Percentiles rank a stretch among this genome's conserved stretches.
Conservation (phyloP, 2,888 invertebrate genomes). For the Drosophila buzzatii region DNA sequence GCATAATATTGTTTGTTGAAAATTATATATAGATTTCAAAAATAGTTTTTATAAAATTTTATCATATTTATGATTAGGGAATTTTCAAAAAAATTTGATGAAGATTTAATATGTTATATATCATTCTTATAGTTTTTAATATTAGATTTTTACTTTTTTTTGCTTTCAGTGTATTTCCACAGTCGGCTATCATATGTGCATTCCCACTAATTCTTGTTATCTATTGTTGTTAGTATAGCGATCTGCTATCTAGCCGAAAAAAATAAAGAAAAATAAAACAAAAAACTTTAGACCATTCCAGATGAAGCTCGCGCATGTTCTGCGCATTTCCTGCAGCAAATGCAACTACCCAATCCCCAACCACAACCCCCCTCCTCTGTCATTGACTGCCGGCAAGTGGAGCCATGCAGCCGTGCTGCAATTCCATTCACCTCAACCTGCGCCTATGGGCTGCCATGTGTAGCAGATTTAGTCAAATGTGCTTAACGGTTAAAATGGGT, state of each 20-base stretch:
- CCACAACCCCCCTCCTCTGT: constrained; percentile 6
- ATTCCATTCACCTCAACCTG: constrained; percentile 56
- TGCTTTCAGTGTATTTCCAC: constrained; percentile 19
- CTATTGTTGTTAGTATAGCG: constrained; percentile 73
- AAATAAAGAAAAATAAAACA: constrained; percentile 27
- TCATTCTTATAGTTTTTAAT: no score
- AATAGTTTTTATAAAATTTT: no score
- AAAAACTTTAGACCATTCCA: constrained; percentile 59
- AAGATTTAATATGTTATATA: no score
- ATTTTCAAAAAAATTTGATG: no score
- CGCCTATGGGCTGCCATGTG: constrained; percentile 64
- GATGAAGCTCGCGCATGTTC: constrained; percentile 66
- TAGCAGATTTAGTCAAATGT: constrained; percentile 81
- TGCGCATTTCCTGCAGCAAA: constrained; percentile 74
- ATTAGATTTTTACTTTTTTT: neutral
- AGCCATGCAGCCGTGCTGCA: constrained; percentile 19
- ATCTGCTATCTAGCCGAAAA: constrained; percentile 67
- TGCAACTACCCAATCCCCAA: constrained; percentile 23
- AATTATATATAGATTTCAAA: neutral
- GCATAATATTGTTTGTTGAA: neutral
- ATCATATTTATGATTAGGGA: no score
- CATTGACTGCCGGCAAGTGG: constrained; percentile 5
- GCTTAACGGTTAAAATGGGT: constrained; percentile 81
- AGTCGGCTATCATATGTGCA: constrained; percentile 1
- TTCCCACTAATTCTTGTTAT: constrained; percentile 67